A percentile compares a stretch with the other conserved stretches of the same genome.
Conservation (phyloP, 2,888 invertebrate genomes). For the Sphecodes monilicornis region DNA sequence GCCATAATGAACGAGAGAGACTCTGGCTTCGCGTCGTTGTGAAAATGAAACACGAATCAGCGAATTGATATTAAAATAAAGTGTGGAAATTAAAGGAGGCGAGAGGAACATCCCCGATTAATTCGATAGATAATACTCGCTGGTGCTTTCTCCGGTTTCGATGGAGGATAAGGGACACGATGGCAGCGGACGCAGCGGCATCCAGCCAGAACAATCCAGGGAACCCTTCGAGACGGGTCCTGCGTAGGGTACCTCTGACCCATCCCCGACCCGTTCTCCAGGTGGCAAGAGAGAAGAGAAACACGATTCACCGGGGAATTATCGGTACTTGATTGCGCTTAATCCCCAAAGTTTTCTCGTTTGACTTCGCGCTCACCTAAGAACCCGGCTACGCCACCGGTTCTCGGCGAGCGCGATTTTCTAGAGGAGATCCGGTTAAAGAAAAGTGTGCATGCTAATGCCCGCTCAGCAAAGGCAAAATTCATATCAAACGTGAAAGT, state of each 20-base stretch:
- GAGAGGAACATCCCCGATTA: slow-evolving; percentile 71
- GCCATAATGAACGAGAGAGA: too few relatives aligned
- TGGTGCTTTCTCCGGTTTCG: slow-evolving; percentile 45
- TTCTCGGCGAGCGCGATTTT: slow-evolving; percentile 49
- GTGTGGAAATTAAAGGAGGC: slow-evolving; percentile 42
- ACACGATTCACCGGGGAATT: slow-evolving; percentile 69
- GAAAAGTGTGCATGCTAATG: slow-evolving; percentile 56
- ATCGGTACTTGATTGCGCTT: slow-evolving; percentile 74
- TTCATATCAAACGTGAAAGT: slow-evolving; percentile 66
- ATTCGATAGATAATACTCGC: slow-evolving; percentile 68
- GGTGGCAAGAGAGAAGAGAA: neutral
- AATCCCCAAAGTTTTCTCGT: slow-evolving; percentile 74
- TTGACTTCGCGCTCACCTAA: slow-evolving; percentile 63
- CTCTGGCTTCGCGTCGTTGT: slow-evolving; percentile 3
- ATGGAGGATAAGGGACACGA: slow-evolving; percentile 45
- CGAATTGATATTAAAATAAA: slow-evolving; percentile 66
- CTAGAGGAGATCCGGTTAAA: slow-evolving; percentile 52
- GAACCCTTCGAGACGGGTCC: slow-evolving; percentile 54
- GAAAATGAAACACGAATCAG: slow-evolving; percentile 54
- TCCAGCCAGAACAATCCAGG: slow-evolving; percentile 59
- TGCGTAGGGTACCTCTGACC: slow-evolving; percentile 25
- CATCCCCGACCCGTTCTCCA: neutral
- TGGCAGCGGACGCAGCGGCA: slow-evolving; percentile 27
- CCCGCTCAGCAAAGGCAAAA: slow-evolving; percentile 49
- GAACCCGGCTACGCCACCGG: slow-evolving; percentile 35